Percentiles rank a stretch among this genome's conserved stretches.
Evolutionary conservation across 1,140 invertebrate species (phyloP).

Genomic region (Drosophila sturtevanti): DNA sequence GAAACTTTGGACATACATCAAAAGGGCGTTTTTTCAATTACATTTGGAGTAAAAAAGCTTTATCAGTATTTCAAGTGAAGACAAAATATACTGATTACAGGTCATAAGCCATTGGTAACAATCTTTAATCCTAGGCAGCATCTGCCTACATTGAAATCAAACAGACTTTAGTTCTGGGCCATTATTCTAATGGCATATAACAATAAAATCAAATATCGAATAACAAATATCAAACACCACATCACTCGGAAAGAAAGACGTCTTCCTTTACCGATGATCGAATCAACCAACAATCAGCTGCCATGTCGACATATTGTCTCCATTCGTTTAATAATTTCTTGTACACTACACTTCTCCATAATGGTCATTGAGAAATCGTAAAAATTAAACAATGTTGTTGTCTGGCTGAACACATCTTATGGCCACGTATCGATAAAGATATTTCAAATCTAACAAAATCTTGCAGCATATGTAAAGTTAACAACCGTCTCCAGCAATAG

Average conservation of each 20-base stretch:
- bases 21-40: no score
- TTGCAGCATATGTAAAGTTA: no score
- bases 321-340: no score
- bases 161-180: constrained; percentile 17
- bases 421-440: not conserved
- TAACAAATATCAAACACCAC: no score
- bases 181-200: constrained; percentile 25
- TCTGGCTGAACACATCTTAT: constrained; percentile 65
- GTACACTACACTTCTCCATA: constrained; percentile 77
- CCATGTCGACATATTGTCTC: no score
- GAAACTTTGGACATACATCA: no score
- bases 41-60: no score
- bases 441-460: not conserved
- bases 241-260: no score
- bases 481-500: no score
- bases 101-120: constrained; percentile 2
- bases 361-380: constrained; percentile 83
- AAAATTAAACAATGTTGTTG: constrained; percentile 84
- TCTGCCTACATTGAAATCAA: not conserved
- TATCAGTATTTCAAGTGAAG: not conserved
- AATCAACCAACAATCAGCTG: no score
- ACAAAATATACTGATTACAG: not conserved
- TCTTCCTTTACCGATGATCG: no score
- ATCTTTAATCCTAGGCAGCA: not conserved
- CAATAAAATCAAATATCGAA: constrained; percentile 14